Conservation (phyloP, 2,113 vertebrate genomes). For the Neotragus moschatus region DNA sequence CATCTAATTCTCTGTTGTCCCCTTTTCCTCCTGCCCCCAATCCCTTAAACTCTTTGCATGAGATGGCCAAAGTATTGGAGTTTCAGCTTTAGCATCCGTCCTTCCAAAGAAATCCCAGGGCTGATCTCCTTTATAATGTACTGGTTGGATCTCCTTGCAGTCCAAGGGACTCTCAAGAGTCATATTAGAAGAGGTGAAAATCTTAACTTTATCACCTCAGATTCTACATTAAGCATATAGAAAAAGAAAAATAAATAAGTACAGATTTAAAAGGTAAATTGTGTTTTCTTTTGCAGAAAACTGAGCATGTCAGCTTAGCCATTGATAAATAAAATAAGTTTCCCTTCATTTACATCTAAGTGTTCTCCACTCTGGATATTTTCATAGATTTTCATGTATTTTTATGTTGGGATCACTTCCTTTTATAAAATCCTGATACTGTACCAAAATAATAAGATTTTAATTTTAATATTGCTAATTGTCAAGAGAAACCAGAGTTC, state of each 20-base stretch:
- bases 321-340: neutral
- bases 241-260: neutral
- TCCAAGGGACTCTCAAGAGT: too few species aligned
- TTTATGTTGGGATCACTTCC: neutral
- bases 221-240: neutral
- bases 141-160: too few species aligned
- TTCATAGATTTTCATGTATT: neutral
- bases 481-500: too few species aligned
- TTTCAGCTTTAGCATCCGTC: too few species aligned
- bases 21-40: too few species aligned
- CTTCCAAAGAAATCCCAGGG: too few species aligned
- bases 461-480: neutral
- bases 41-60: too few species aligned
- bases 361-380: neutral
- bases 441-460: neutral
- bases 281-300: neutral
- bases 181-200: neutral
- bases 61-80: too few species aligned
- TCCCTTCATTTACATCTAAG: neutral
- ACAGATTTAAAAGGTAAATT: neutral
- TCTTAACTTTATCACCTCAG: neutral
- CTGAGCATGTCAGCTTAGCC: neutral
- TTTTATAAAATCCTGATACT: neutral
- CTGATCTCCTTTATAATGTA: too few species aligned
- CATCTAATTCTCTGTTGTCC: too few species aligned